Evolutionary conservation across 1,140 invertebrate genomes (phyloP).

Genomic region (Dreissena rostriformis): DNA sequence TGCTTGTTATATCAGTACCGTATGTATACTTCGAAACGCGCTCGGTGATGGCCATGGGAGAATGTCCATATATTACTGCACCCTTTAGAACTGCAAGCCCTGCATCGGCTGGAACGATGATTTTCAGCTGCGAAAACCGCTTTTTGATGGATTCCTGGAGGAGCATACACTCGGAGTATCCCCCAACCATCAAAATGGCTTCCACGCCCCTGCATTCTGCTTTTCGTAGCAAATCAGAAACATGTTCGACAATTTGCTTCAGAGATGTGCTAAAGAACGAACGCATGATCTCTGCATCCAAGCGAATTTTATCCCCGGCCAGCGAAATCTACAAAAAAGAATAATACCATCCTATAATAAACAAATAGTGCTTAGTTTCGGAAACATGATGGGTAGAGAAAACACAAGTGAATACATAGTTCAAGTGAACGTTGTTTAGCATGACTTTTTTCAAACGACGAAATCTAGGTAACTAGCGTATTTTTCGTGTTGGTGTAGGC

Average conservation of each 20-base stretch:
- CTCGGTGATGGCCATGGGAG: not conserved
- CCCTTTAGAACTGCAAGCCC: conserved; percentile 10
- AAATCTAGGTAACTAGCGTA: too few relatives aligned
- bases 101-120: conserved; percentile 4
- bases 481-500: too few relatives aligned
- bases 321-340: not conserved
- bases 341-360: not conserved
- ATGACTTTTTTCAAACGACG: too few relatives aligned
- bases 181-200: conserved; percentile 19
- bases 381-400: too few relatives aligned
- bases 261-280: not conserved
- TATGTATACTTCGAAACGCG: conserved; percentile 2
- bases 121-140: not conserved
- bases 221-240: not conserved
- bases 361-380: not conserved
- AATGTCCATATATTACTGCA: not conserved
- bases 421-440: too few relatives aligned
- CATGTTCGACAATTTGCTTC: not conserved
- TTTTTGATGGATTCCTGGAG: conserved; percentile 8
- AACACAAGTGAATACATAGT: too few relatives aligned
- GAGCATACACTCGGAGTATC: conserved; percentile 4
- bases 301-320: not conserved
- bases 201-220: not conserved
- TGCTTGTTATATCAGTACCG: not conserved
- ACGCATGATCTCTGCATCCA: not conserved